A percentile compares a stretch with the other conserved stretches of the same genome.
Conservation (phyloP, 2,888 invertebrate genomes). For the Podabrus alpinus region DNA sequence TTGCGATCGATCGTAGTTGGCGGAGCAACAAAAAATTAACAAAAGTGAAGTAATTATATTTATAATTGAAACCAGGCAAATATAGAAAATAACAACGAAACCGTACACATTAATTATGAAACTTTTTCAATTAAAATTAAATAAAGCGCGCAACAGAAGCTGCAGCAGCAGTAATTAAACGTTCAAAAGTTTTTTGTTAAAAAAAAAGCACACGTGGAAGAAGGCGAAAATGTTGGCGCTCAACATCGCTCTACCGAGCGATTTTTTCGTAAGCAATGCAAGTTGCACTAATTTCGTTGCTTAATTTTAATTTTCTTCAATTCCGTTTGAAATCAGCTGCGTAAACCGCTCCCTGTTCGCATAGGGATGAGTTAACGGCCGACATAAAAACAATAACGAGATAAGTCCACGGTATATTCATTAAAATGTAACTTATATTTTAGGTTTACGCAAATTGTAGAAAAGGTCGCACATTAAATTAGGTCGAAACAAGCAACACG, state of each 20-base stretch:
- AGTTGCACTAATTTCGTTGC: background rate
- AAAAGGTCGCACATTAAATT: slow-evolving; percentile 18
- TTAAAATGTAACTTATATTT: slow-evolving; percentile 14
- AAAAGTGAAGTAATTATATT: background rate
- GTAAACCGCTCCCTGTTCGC: too few species aligned
- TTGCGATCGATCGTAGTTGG: background rate
- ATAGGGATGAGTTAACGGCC: background rate
- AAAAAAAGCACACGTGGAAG: background rate
- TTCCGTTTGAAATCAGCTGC: too few species aligned
- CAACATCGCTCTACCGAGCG: background rate
- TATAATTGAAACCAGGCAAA: background rate
- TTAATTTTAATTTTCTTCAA: too few species aligned
- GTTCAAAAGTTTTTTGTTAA: background rate
- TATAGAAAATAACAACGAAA: background rate
- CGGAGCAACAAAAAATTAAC: background rate
- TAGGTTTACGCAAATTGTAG: slow-evolving; percentile 5
- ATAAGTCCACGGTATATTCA: slow-evolving; percentile 15
- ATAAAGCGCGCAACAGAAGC: background rate
- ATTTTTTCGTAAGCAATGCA: background rate
- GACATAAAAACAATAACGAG: slow-evolving; percentile 20
- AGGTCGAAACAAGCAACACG: background rate
- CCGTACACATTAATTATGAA: background rate
- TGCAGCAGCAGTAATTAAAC: background rate
- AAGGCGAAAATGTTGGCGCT: background rate
- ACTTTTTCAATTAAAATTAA: background rate